A percentile compares a stretch with the other conserved stretches of the same genome.
phyloP scores from a whole-genome alignment of 2,797 vertebrate genomes.

The Lophura swinhoii region DNA sequence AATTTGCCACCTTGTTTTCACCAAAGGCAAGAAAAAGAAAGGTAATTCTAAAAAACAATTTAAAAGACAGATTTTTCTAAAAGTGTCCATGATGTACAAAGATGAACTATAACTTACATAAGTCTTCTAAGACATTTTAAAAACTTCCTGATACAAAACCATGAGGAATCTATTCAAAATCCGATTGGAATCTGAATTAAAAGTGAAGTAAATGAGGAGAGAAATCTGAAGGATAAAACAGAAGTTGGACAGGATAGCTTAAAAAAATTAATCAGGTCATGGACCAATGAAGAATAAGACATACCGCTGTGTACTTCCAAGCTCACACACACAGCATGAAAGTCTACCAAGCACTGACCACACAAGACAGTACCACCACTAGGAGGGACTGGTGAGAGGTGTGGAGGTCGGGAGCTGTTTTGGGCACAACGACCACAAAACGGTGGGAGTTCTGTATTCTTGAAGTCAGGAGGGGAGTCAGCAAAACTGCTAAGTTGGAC shows the following conservation, averaged over 20 bases:
- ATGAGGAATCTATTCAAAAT: background rate
- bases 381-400: too few species aligned
- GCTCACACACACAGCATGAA: background rate
- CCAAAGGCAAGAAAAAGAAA: background rate
- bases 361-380: rapidly evolving
- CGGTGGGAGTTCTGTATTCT: too few species aligned
- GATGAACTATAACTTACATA: background rate
- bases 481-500: too few species aligned
- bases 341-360: background rate
- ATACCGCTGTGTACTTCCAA: background rate
- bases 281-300: background rate
- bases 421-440: too few species aligned
- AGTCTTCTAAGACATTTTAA: background rate
- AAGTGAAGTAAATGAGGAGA: background rate
- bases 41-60: background rate
- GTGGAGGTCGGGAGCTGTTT: too few species aligned
- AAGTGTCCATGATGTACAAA: background rate
- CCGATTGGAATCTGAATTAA: background rate
- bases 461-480: too few species aligned
- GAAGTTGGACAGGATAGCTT: background rate
- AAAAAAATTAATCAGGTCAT: background rate
- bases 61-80: background rate
- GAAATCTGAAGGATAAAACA: background rate
- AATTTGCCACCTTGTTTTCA: background rate
- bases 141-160: background rate